Base-by-base conservation (phyloP, 2,113 vertebrate genomes). In the Oreochromis aureus region DNA sequence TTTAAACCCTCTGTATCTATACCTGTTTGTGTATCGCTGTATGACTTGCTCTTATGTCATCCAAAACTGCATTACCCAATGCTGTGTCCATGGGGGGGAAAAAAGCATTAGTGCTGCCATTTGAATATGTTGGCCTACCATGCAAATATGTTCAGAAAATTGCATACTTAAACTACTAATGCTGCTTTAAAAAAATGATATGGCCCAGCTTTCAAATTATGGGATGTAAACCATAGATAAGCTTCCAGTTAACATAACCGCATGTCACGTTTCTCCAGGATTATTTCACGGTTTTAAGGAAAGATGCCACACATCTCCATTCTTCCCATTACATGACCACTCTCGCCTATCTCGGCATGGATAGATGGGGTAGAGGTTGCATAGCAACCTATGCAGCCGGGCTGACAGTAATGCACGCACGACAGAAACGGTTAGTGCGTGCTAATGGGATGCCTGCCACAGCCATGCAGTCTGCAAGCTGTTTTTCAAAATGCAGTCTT, bases 311-410 rank as follows among this genome's bases (percentile, higher is more conserved):
- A 85, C 61, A 82, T 84, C 48, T 36, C 9, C 9, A 7, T 51
- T 71, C 80, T 54, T 80, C 18, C 56, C 12, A 7, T 78, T 5
- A 16, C 48, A 69, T 83, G 82, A 58, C 80, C 82, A 83, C 78
- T 53, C 59, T 76, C 63, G 55, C 15, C 34, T 81, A n/a, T 44
- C 41, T 61, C 11, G 34, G 87, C 55, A 86, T 82, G 39, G 76
- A 82, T 81, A 79, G 80, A 87, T 53, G 11, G 63, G 39, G 41
- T 76, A 59, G n/a, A 69, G 56, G 95, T 96, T 95, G 93, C 95
- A 69, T 93, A 89, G 95, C 91, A 95, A 95, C 95, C 41, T 71
- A 55, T 79, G 81, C 80, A 84, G 81, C 87, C 85, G 66, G 71
- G 54, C 81, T 92, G 84, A 91, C 83, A 69, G 88, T 89, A 90